A percentile compares a stretch with the other conserved stretches of the same genome.
phyloP scores from a whole-genome alignment of 2,888 invertebrate species.

The Ormyrus nitidulus region DNA sequence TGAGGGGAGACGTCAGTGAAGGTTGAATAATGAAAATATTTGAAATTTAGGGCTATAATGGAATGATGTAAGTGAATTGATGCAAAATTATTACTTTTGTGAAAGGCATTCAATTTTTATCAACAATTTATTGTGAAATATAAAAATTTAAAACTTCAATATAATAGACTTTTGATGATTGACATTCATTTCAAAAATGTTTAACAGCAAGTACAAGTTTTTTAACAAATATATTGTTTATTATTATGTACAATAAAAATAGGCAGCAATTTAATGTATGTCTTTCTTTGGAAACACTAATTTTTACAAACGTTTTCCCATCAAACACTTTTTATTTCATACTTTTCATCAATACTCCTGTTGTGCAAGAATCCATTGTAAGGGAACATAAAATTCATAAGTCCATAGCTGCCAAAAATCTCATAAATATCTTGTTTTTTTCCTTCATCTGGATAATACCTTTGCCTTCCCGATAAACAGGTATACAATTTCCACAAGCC shows the following conservation, averaged over 20 bases:
- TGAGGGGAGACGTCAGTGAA: constrained; percentile 29
- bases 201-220: constrained; percentile 23
- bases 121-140: constrained; percentile 11
- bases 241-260: constrained; percentile 30
- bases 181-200: constrained; percentile 11
- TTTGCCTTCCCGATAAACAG: constrained; percentile 64
- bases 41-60: background rate
- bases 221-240: constrained; percentile 31
- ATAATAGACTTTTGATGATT: constrained; percentile 13
- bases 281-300: constrained; percentile 8
- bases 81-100: constrained; percentile 4
- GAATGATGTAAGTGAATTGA: background rate
- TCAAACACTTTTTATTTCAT: constrained; percentile 61
- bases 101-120: background rate
- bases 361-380: constrained; percentile 66
- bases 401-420: constrained; percentile 68
- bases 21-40: constrained; percentile 4
- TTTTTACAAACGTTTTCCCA: constrained; percentile 45
- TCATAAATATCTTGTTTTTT: constrained; percentile 61
- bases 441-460: constrained; percentile 62
- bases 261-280: constrained; percentile 13
- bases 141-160: constrained; percentile 28
- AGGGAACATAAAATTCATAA: constrained; percentile 67
- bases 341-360: constrained; percentile 59
- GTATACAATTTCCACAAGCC: constrained; percentile 66